Evolutionary conservation across 2,888 invertebrate genomes (phyloP).

Genomic region (Tetramorium bicarinatum): DNA sequence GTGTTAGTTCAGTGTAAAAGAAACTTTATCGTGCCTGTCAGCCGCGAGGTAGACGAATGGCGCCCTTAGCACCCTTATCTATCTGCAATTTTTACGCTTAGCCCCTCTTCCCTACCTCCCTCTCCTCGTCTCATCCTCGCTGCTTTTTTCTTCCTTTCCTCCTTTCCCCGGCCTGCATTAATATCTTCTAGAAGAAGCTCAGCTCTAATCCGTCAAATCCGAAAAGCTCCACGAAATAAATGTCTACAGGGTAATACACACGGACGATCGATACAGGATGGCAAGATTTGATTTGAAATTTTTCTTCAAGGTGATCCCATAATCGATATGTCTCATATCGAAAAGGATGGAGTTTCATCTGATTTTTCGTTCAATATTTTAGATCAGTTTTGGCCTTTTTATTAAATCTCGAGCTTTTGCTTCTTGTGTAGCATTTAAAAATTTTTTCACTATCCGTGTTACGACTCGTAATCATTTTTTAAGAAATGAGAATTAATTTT

Average conservation of each 20-base stretch:
- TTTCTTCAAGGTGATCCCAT: constrained; percentile 23
- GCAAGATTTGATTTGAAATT: constrained; percentile 68
- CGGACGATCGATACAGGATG: constrained; percentile 61
- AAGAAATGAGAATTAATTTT: not conserved
- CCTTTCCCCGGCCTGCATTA: constrained; percentile 64
- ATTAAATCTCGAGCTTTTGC: not conserved
- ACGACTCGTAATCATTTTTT: not conserved
- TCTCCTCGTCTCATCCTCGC: constrained; percentile 31
- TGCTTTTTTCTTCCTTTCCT: constrained; percentile 26
- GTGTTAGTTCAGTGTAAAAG: constrained; percentile 71
- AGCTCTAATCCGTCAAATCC: constrained; percentile 73
- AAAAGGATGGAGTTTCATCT: not conserved
- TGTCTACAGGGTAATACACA: constrained; percentile 65
- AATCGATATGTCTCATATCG: constrained; percentile 7
- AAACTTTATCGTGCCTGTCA: constrained; percentile 80
- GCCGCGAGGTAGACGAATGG: constrained; percentile 77
- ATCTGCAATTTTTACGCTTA: constrained; percentile 77
- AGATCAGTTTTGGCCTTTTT: not conserved
- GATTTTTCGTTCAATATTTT: constrained; percentile 10
- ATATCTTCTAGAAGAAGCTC: constrained; percentile 70
- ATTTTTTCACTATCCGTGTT: not conserved
- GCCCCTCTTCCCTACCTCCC: constrained; percentile 51
- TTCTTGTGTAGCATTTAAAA: not conserved
- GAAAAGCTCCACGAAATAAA: constrained; percentile 72
- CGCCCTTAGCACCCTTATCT: constrained; percentile 77